Evolutionary conservation across 2,113 vertebrate species (phyloP), one percentile per base, ranked within the genome.

Genomic region (Hypocryptadius cinnamomeus): DNA sequence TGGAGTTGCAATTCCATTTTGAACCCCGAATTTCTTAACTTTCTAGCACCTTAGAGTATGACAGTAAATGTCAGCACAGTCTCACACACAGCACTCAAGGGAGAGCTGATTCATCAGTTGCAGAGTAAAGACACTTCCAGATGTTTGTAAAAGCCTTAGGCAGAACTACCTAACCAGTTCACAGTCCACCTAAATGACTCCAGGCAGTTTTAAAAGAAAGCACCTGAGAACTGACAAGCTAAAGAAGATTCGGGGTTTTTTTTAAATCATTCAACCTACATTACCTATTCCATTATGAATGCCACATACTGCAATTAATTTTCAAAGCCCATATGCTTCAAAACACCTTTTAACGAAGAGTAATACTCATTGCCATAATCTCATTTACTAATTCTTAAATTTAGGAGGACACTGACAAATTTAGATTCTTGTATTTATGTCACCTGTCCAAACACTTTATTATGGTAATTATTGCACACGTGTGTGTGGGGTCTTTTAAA

Each of bases 391-490:
- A 20, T 3, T 33, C 6, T 42, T 68, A 39, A 47, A 76, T 78
- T 56, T 31, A 69, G 45, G 33, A 56, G 8, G 40, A n/a, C 33
- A 65, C 4, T 3, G 18, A 44, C 24, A 28, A 48, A 25, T 79
- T 60, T 14, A 56, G 37, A n/a, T 31, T 63, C 20, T 10, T 60
- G 9, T 35, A 50, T 24, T 81, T 57, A 19, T 60, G 16, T 47
- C 39, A 33, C 28, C 16, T 51, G 14, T 15, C 21, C 44, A 59
- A 71, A 60, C 19, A 19, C 13, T 68, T 74, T 28, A 28, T 56
- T 30, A 28, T 1, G 3, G 59, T 45, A 44, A 40, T 7, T 27
- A 16, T 3, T 23, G 19, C 40, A 59, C 1, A 8, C 1, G 2
- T 22, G 2, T 13, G 4, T 13, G 8, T 17, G 30, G 21, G 30